Evolutionary conservation across 2,113 vertebrate species (phyloP), one percentile per base, ranked within the genome.

Genomic region (Eubucco bourcierii): DNA sequence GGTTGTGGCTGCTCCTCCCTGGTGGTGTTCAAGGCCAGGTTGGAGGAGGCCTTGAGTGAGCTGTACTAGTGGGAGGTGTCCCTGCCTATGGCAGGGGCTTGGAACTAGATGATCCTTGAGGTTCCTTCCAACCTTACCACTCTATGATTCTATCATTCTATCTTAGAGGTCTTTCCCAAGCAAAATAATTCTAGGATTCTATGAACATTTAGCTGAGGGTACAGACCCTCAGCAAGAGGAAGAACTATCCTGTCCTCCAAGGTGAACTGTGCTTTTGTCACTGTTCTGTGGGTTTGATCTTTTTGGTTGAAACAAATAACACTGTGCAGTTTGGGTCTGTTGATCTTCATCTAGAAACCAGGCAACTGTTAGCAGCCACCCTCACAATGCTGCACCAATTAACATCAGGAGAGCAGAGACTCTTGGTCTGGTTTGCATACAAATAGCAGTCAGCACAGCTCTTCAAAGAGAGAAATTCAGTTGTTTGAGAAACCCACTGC

Each of bases 331-430:
- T 97, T 96, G 92, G 77, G 87, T 97, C 94, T 97, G 66, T 95
- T 97, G 94, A 95, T 90, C 97, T 97, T 96, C 96, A 96, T 98
- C 95, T 96, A 96, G 93, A 97, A 97, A 96, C 95, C 90, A 96
- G 90, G 83, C 79, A 89, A 93, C 96, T 95, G 90, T 89, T 95
- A 97, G 67, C 84, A 93, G 81, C 90, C 3, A 0, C 94, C 75
- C 91, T 92, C 63, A 79, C 90, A 95, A 97, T 95, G 90, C 81
- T 96, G 50, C 85, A 82, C 96, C 97, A 97, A 96, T 98, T 97
- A 98, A 97, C 97, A 97, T 96, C 95, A 96, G 87, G 91, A 96
- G 95, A 97, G 91, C 97, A 96, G 97, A 97, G 94, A 94, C 90
- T 96, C 96, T 96, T 96, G 95, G 93, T 96, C 93, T 66, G 90